phyloP scores from a whole-genome alignment of 2,113 vertebrate species.

The Serranochromis macrocephalus region DNA sequence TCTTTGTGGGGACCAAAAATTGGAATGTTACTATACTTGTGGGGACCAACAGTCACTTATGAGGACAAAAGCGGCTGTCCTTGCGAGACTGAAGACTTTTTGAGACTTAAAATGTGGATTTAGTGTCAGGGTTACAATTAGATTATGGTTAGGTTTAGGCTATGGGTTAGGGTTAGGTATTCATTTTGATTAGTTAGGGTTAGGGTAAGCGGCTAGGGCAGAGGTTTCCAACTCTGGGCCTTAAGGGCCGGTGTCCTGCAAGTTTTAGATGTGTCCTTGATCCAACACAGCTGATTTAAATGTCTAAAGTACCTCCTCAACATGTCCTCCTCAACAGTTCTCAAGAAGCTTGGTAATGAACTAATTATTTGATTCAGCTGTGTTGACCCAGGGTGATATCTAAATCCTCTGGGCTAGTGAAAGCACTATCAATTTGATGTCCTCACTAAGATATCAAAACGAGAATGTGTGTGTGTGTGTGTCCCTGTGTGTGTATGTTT shows the following conservation, averaged over 20 bases:
- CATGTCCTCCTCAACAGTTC: neutral
- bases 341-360: neutral
- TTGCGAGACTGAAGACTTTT: neutral
- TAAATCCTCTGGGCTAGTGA: neutral
- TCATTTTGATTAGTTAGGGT: neutral
- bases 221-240: neutral
- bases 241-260: neutral
- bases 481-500: neutral
- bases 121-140: neutral
- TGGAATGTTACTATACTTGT: neutral
- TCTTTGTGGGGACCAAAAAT: neutral
- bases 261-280: neutral
- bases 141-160: neutral
- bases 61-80: neutral
- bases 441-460: neutral
- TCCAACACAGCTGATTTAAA: neutral
- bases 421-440: neutral
- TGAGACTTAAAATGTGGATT: neutral
- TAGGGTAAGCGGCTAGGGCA: neutral
- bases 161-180: neutral
- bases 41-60: neutral
- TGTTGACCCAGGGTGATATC: neutral
- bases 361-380: neutral
- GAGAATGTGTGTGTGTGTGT: neutral
- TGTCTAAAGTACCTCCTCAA: neutral